Percentiles rank a stretch among this genome's conserved stretches.
Evolutionary conservation across 2,113 vertebrate genomes (phyloP).

Genomic region (Macquaria ambigua): DNA sequence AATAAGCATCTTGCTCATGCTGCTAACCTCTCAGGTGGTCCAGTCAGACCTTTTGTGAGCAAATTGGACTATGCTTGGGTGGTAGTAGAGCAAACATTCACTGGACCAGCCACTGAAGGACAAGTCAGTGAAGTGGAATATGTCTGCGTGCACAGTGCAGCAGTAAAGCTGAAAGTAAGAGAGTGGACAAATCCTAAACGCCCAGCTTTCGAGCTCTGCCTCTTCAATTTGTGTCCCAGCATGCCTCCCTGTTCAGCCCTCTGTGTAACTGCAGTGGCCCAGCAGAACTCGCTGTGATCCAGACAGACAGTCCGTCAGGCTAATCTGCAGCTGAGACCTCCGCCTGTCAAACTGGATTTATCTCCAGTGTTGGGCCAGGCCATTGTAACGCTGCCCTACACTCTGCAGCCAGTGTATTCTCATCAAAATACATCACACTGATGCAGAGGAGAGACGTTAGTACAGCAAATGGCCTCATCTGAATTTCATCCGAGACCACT

Average conservation of each 20-base stretch:
- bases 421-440: conserved; percentile 13
- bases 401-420: conserved; percentile 35
- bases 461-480: conserved; percentile 19
- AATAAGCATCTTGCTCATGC: conserved; percentile 8
- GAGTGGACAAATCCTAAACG: conserved; percentile 29
- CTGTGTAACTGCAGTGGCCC: conserved; percentile 11
- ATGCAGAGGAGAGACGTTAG: conserved; percentile 1
- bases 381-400: conserved; percentile 32
- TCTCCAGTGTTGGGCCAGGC: conserved; percentile 52
- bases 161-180: conserved; percentile 18
- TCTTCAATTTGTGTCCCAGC: conserved; percentile 43
- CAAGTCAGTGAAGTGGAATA: conserved; percentile 31
- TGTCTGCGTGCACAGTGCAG: conserved; percentile 18
- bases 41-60: not conserved
- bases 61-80: conserved; percentile 19
- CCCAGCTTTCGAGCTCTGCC: conserved; percentile 30
- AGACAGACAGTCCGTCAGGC: conserved; percentile 71
- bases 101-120: conserved; percentile 21
- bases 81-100: conserved; percentile 2
- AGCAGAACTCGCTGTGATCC: conserved; percentile 60
- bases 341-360: conserved; percentile 75
- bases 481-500: not conserved
- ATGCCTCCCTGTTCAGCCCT: conserved; percentile 20
- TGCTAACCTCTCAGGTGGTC: conserved; percentile 27
- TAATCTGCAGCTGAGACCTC: conserved; percentile 75